Base-by-base conservation (phyloP, 2,888 invertebrate genomes). In the Arctia plantaginis region DNA sequence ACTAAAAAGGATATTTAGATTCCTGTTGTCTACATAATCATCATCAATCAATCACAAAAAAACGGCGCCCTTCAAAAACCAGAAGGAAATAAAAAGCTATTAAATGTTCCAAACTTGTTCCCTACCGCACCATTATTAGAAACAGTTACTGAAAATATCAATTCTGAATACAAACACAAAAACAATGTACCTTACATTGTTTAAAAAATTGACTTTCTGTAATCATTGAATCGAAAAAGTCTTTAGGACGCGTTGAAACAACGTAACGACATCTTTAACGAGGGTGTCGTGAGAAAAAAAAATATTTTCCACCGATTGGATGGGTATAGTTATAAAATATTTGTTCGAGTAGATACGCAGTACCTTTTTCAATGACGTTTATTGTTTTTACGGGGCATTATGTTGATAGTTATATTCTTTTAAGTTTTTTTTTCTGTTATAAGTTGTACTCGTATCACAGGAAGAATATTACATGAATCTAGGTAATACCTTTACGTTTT, bases 311-410 rank as follows among this genome's bases (percentile, higher is more conserved):
- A 74, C 76, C 86, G 82, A 89, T 86, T 87, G 85, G 80, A 86
- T 82, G 85, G 86, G 86, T 87, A 81, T 90, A 88, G 88, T 92
- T 93, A 90, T 89, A 91, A 91, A 87, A 84, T 80, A 79, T 88
- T 85, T 83, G 79, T 78, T 76, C 71, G 70, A 85, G 86, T 84
- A 85, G 82, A 71, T 84, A 84, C 85, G 79, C 82, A 73, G 79
- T 73, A 73, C 76, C 79, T 80, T 83, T 81, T 75, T 71, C 72
- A 81, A 76, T 69, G 41, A 69, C 73, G 73, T 68, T 79, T 77
- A 78, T 82, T 80, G 73, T 74, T 77, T 80, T 78, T 71, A 74
- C 70, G 73, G 81, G 72, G 77, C 77, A 77, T 79, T 74, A 66
- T 69, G 69, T 71, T 74, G 67, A 73, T 78, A 68, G 64, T 72